Base-by-base conservation (phyloP, 2,888 invertebrate species). In the Conops quadrifasciatus region DNA sequence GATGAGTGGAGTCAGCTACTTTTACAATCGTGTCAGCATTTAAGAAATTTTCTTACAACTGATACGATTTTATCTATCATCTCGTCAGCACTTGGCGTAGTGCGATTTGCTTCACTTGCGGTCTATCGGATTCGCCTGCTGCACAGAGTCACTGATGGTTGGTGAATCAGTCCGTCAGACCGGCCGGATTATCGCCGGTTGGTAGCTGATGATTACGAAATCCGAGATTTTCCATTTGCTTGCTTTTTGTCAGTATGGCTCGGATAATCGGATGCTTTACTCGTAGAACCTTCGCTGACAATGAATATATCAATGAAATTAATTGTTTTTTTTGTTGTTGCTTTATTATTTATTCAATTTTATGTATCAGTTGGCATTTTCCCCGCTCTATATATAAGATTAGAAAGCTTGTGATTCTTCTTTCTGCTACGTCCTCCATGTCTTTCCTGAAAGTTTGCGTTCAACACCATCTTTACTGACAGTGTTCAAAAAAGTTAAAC, bases 211-310 rank as follows among this genome's bases (percentile, higher is more conserved):
- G 49, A 49, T 49, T 49, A 43, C n/a, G 49, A 49, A 49, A 49
- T 49, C n/a, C 15, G 49, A 49, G 16, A 49, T n/a, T 49, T 49
- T 49, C n/a, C 1, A 49, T 49, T 49, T 49, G 49, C 49, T 49
- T n/a, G 15, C 49, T 49, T 49, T 49, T 49, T n/a, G n/a, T n/a
- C 49, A 49, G 49, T 43, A n/a, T n/a, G n/a, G n/a, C 49, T 49
- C 49, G 15, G 49, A 5, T n/a, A 49, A 2, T 2, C 11, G n/a
- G 49, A 49, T 49, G n/a, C 49, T 13, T 11, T 13, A 43, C 5
- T 49, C 13, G n/a, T 1, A n/a, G 5, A 49, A 49, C 49, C 49
- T 49, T 49, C 16, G n/a, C 49, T 49, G 3, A 49, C 49, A 49
- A n/a, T 49, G n/a, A n/a, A 43, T 43, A 11, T 13, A 43, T 15